phyloP scores from a whole-genome alignment of 2,888 invertebrate genomes.

The Diarsia rubi region DNA sequence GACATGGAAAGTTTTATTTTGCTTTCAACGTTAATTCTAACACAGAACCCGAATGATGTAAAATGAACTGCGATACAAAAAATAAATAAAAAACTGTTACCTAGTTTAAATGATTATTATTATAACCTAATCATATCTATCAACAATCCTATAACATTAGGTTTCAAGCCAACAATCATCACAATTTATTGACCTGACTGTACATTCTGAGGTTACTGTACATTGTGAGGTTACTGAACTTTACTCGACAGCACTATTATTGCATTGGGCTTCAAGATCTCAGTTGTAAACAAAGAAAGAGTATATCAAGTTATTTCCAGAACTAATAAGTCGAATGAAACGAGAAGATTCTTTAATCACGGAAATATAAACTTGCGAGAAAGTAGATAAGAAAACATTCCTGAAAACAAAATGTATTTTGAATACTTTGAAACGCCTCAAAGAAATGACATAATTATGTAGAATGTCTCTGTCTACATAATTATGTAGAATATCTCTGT shows the following conservation, averaged over 20 bases:
- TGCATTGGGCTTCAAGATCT: constrained; percentile 14
- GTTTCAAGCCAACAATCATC: neutral
- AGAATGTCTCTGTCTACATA: neutral
- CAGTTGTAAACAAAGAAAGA: constrained; percentile 24
- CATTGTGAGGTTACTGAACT: constrained; percentile 12
- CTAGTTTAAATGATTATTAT: neutral
- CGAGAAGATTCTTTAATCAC: neutral
- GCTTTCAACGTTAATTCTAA: too few relatives aligned
- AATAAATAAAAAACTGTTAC: too few relatives aligned
- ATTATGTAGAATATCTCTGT: neutral
- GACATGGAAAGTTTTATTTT: too few relatives aligned
- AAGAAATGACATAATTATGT: neutral
- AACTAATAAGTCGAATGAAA: neutral
- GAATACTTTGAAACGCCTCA: neutral
- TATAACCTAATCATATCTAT: neutral
- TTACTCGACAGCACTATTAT: constrained; percentile 3
- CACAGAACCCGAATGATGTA: too few relatives aligned
- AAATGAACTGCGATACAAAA: too few relatives aligned
- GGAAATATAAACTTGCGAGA: neutral
- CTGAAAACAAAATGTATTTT: neutral
- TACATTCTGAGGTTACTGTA: constrained; percentile 10
- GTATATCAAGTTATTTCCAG: constrained; percentile 14
- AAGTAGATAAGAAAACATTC: neutral
- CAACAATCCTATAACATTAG: neutral
- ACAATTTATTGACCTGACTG: neutral